Conservation (phyloP, 2,797 vertebrate species). For the Carcharodon carcharias region DNA sequence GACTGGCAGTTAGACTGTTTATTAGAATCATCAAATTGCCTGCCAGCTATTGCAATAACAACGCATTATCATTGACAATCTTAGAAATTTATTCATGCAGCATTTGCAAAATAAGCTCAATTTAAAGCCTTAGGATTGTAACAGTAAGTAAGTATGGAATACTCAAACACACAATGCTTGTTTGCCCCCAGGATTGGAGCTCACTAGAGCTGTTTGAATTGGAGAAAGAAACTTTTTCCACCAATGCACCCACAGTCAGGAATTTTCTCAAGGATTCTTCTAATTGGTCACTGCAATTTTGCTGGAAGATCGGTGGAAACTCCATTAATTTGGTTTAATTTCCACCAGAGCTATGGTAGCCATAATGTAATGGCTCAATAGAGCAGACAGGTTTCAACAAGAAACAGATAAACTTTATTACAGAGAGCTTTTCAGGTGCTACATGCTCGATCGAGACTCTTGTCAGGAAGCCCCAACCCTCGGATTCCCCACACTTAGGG, state of each 20-base stretch:
- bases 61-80: background rate
- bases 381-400: no score
- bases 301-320: background rate
- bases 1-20: background rate
- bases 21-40: background rate
- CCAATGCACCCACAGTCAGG: background rate
- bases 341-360: no score
- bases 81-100: background rate
- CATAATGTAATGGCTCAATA: no score
- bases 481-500: no score
- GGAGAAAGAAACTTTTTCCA: background rate
- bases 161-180: background rate
- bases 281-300: background rate
- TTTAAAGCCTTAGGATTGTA: no score
- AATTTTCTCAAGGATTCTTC: background rate
- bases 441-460: no score
- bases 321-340: no score
- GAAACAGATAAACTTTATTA: no score
- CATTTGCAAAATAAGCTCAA: background rate
- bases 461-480: no score
- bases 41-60: background rate
- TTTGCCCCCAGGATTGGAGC: no score
- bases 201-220: background rate
- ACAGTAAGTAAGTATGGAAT: no score
- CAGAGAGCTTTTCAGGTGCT: no score